These are phyloP conservation scores for Athene cunicularia DNA, from an alignment of 2,113 vertebrate genomes.

Conservation along the genomic window DNA sequence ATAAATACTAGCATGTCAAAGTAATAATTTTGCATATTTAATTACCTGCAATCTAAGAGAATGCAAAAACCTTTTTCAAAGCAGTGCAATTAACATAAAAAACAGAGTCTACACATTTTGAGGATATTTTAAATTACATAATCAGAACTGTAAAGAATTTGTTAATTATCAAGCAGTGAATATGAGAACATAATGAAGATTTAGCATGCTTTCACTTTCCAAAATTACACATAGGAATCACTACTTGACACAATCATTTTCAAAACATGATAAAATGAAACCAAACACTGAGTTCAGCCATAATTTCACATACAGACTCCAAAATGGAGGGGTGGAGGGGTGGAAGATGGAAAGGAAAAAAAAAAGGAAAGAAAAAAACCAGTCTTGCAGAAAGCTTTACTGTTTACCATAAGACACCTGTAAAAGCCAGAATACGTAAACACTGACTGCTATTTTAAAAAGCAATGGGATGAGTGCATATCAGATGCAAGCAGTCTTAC, in stretches of 20 bases:
- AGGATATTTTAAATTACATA: background rate
- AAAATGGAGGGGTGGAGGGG: background rate
- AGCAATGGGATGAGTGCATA: conserved; percentile 81
- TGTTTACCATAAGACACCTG: conserved; percentile 50
- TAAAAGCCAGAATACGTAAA: conserved; percentile 73
- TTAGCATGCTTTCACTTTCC: conserved; percentile 59
- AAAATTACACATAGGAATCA: conserved; percentile 37
- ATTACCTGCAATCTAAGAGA: background rate
- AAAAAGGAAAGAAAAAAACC: background rate
- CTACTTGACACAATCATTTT: conserved; percentile 24
- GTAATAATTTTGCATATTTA: background rate
- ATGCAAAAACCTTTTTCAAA: conserved; percentile 31
- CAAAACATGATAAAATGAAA: conserved; percentile 49
- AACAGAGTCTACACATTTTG: background rate
- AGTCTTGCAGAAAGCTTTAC: conserved; percentile 66
- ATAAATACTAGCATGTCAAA: background rate
- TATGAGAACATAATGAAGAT: conserved; percentile 58
- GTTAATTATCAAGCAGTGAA: conserved; percentile 39
- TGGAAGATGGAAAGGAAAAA: background rate
- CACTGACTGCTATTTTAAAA: conserved; percentile 67
- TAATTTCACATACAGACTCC: conserved; percentile 38
- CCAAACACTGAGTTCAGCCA: conserved; percentile 67
- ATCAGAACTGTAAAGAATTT: background rate
- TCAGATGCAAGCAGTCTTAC: conserved; percentile 85
- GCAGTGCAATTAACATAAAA: background rate